A percentile compares a stretch with the other conserved stretches of the same genome.
Evolutionary conservation across 2,888 invertebrate species (phyloP).

Genomic region (Melitaea athalia): DNA sequence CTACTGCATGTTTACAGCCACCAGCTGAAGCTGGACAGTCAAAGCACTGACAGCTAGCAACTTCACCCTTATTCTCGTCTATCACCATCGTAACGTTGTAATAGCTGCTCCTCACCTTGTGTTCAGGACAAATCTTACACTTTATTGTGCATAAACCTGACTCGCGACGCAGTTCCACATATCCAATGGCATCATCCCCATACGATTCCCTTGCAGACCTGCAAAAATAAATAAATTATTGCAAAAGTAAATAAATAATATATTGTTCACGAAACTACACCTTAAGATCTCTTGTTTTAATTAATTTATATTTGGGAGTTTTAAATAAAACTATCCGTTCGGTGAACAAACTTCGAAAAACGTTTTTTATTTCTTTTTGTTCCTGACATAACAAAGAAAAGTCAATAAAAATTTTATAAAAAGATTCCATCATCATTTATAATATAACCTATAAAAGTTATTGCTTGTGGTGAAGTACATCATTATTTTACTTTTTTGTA

Average conservation of each 20-base stretch:
- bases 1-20: constrained; percentile 2
- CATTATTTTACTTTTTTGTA: no score
- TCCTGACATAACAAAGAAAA: no score
- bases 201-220: neutral
- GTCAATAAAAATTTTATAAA: no score
- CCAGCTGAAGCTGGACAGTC: constrained; percentile 8
- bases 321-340: no score
- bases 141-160: neutral
- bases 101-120: neutral
- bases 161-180: neutral
- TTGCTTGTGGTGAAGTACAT: no score
- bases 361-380: no score
- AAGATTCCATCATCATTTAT: no score
- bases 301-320: no score
- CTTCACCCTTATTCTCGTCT: neutral
- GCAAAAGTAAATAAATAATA: neutral
- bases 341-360: no score
- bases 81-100: neutral
- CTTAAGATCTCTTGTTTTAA: no score
- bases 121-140: neutral
- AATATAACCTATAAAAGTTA: no score
- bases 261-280: neutral
- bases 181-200: neutral
- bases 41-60: neutral
- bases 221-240: neutral